These are phyloP conservation scores for Chondrilla cf. caribensis DNA, from an alignment of 37 sponge, comb jelly and placozoan species.

Conservation along the genomic window DNA sequence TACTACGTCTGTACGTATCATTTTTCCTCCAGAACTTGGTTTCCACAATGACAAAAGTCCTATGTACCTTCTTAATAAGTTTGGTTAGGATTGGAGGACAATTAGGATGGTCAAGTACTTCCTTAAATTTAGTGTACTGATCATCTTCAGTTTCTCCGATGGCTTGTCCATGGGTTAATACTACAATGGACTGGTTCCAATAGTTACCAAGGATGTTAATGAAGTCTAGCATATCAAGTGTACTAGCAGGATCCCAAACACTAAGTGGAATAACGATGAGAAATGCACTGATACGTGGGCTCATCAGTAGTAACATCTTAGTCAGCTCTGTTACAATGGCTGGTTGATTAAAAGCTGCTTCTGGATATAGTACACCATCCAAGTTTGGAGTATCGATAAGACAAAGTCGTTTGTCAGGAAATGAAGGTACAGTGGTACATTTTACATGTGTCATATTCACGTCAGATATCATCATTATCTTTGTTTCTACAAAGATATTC, in stretches of 20 bases:
- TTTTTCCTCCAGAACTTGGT: not conserved
- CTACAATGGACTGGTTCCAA: not conserved
- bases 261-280: not conserved
- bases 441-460: no score
- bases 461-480: no score
- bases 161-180: not conserved
- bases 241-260: not conserved
- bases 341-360: not conserved
- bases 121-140: not conserved
- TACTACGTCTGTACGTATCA: not conserved
- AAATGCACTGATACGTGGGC: not conserved
- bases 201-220: conserved; percentile 11
- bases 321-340: not conserved
- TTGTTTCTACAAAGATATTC: not conserved
- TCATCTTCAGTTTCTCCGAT: not conserved
- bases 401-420: no score
- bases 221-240: not conserved
- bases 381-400: conserved; percentile 3
- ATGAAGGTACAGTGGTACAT: no score
- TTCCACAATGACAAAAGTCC: not conserved
- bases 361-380: not conserved
- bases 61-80: not conserved
- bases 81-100: not conserved
- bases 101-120: not conserved
- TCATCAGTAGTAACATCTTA: conserved; percentile 1